Base-by-base conservation (phyloP, 2,888 invertebrate species). In the Dyspetes luteomarginatus region DNA sequence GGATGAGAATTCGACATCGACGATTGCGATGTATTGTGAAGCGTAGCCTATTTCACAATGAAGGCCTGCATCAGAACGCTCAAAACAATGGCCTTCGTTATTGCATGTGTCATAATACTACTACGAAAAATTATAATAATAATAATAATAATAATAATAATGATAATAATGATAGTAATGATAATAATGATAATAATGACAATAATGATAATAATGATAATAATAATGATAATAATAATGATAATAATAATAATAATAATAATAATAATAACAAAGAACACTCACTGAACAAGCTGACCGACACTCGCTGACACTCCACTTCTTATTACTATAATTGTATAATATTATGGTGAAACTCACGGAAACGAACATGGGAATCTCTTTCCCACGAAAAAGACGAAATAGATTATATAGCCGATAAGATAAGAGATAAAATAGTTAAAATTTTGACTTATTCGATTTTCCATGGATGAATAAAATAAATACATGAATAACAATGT, bases 381-480 rank as follows among this genome's bases (percentile, higher is more conserved):
- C 43, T 24, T 17, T 56, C n/a, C 56, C 15, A 64, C 64, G 26
- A 48, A 48, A 48, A 48, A 17, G 48, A 17, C 48, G 48, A 48
- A 48, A 48, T 17, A 36, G n/a, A n/a, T n/a, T n/a, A n/a, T n/a
- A n/a, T 30, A n/a, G 7, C 45, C 45, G 15, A 4, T 45, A n/a
- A n/a, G 5, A 1, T 45, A 45, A n/a, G 19, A 48, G n/a, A 36
- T 41, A 64, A 65, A 74, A 74, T 56, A 28, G 28, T 22, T 74
- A 30, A 22, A 48, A 41, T 55, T 45, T 65, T 69, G 69, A 69
- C 73, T 67, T 62, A 73, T 79, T 79, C 68, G 79, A 62, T 69
- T 65, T 64, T 12, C 19, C 28, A 45, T 19, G 45, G 56, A 69
- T 69, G 56, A 56, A 26, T 17, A 45, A 56, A 43, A 62, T 43